Percentiles rank a stretch among this genome's conserved stretches.
Conservation (phyloP, 1,140 invertebrate species). For the Lordiphosa stackelbergi region DNA sequence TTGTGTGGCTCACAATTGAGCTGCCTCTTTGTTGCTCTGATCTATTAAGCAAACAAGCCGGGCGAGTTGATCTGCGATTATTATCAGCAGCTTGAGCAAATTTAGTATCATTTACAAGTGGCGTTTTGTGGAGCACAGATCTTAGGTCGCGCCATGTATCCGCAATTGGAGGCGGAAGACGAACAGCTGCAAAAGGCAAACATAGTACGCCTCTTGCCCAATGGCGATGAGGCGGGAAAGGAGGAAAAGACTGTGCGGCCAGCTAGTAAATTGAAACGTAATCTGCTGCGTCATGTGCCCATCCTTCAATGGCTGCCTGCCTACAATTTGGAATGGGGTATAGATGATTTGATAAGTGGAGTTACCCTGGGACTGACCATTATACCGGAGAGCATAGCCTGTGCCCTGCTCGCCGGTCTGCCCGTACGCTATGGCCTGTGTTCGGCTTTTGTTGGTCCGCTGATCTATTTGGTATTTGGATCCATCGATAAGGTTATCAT, state of each 20-base stretch:
- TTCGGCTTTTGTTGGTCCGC: conserved; percentile 82
- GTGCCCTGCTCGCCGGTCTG: conserved; percentile 85
- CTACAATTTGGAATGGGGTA: conserved; percentile 81
- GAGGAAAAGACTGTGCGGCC: conserved; percentile 17
- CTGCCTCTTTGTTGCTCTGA: conserved; percentile 43
- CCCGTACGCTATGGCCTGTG: conserved; percentile 81
- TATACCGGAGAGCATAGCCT: conserved; percentile 91
- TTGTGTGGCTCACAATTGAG: conserved; percentile 14
- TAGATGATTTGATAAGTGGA: conserved; percentile 85
- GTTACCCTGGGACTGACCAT: conserved; percentile 88
- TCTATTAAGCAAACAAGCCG: conserved; percentile 46
- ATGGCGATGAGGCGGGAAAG: conserved; percentile 17
- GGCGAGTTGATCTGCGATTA: conserved; percentile 15
- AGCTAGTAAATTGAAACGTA: conserved; percentile 38
- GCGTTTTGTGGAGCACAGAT: conserved; percentile 39
- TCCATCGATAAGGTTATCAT: conserved; percentile 94
- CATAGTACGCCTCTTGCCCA: conserved; percentile 30
- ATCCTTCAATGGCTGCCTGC: conserved; percentile 82
- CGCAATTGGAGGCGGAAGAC: conserved; percentile 48
- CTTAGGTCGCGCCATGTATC: conserved; percentile 41
- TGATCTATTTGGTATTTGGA: conserved; percentile 92
- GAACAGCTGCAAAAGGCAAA: conserved; percentile 45
- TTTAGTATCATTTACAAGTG: conserved; percentile 39
- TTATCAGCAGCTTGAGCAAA: conserved; percentile 35
- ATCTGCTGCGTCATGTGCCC: conserved; percentile 43